Percentiles rank a stretch among this genome's conserved stretches.
These are phyloP conservation scores for Leptocoma aspasia DNA, from an alignment of 2,113 vertebrate genomes.

Conservation along the genomic window DNA sequence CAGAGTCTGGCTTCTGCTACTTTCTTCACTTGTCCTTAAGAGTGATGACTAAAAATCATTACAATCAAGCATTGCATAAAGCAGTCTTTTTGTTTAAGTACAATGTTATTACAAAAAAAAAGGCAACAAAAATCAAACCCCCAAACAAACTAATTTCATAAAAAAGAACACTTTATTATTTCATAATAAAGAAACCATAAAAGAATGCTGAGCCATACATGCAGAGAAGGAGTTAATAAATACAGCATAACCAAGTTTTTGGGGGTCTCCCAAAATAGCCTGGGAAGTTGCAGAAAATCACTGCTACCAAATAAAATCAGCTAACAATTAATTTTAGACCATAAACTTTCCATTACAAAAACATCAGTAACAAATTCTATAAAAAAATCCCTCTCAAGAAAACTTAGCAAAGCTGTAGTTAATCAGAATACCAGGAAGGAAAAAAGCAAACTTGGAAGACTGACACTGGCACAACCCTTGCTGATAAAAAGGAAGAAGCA, in stretches of 20 bases:
- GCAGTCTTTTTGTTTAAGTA: background rate
- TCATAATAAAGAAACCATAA: background rate
- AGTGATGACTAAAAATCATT: background rate
- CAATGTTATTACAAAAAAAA: background rate
- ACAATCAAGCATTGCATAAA: background rate
- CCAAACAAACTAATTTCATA: background rate
- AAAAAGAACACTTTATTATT: background rate
- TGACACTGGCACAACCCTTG: background rate
- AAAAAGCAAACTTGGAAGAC: constrained; percentile 7
- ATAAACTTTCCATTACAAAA: constrained; percentile 11
- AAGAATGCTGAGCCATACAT: background rate
- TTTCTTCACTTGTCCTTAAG: background rate
- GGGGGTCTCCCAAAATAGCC: background rate
- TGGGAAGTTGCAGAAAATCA: background rate
- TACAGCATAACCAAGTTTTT: background rate
- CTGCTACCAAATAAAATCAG: constrained; percentile 16
- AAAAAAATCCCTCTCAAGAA: background rate
- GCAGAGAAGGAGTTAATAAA: background rate
- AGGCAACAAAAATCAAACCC: background rate
- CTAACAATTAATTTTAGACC: constrained; percentile 2
- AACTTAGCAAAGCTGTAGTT: background rate
- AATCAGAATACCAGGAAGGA: constrained; percentile 24
- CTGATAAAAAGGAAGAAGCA: constrained; percentile 14
- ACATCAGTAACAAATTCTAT: background rate
- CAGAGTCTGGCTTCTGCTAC: background rate